A percentile compares a stretch with the other conserved stretches of the same genome.
These are phyloP conservation scores for Hirtodrosophila histrioides DNA, from an alignment of 2,888 invertebrate genomes.

Conservation along the genomic window DNA sequence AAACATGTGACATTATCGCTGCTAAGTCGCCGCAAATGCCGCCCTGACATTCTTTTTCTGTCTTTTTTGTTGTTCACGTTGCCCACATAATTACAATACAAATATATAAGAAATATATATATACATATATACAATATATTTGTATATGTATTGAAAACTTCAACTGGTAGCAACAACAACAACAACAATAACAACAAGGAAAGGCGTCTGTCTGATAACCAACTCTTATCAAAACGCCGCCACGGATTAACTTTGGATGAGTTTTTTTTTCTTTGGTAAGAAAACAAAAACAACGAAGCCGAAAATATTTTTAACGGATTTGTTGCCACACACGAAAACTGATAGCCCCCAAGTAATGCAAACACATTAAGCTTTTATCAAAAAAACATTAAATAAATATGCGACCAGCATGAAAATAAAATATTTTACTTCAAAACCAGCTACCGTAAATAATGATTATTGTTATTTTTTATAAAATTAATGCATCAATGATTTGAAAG, in stretches of 20 bases:
- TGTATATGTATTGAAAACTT: conserved; percentile 17
- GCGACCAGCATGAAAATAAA: not conserved
- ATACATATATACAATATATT: conserved; percentile 19
- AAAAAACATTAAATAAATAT: conserved; percentile 1
- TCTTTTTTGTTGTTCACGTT: conserved; percentile 38
- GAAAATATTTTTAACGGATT: not conserved
- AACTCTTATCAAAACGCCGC: conserved; percentile 63
- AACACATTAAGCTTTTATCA: conserved; percentile 44
- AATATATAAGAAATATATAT: conserved; percentile 6
- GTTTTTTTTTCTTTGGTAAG: conserved; percentile 52
- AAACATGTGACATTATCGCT: conserved; percentile 72
- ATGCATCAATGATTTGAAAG: too few relatives aligned
- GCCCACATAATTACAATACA: conserved; percentile 64
- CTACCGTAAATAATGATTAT: too few relatives aligned
- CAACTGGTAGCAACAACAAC: conserved; percentile 39
- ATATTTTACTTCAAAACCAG: too few relatives aligned
- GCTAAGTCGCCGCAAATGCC: conserved; percentile 66
- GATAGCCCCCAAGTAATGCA: conserved; percentile 41
- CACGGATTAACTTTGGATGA: conserved; percentile 69
- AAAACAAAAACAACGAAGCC: conserved; percentile 17
- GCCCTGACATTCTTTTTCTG: conserved; percentile 60
- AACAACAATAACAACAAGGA: conserved; percentile 34
- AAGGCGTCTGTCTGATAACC: conserved; percentile 54
- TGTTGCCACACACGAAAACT: conserved; percentile 11
- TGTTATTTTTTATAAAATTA: too few relatives aligned